A percentile compares a stretch with the other conserved stretches of the same genome.
Evolutionary conservation across 2,888 invertebrate species (phyloP).

Genomic region (Aphodius granarius): DNA sequence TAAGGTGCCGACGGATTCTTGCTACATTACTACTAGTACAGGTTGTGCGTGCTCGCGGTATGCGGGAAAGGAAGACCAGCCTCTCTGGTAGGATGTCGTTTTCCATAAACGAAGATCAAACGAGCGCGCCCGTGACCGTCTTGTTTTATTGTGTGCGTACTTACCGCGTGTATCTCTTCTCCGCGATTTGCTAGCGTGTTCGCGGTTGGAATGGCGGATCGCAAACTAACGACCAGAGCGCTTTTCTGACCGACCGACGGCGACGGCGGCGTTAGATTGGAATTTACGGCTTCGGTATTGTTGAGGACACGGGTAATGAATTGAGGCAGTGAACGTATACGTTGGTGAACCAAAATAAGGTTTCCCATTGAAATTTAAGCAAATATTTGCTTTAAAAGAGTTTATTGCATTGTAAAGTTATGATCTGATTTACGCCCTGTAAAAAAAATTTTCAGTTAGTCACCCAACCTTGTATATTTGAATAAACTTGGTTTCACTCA

Average conservation of each 20-base stretch:
- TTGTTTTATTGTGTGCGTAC: background rate
- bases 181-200: background rate
- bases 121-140: background rate
- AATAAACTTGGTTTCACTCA: no score
- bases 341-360: no score
- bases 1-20: background rate
- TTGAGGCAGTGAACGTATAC: background rate
- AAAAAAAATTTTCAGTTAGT: no score
- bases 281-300: background rate
- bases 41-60: background rate
- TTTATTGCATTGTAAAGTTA: no score
- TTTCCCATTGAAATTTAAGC: no score
- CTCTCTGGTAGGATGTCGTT: background rate
- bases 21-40: background rate
- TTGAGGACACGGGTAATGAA: background rate
- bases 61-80: background rate
- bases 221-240: background rate
- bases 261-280: background rate
- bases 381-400: no score
- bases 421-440: no score
- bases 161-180: background rate
- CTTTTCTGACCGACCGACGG: background rate
- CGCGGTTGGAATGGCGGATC: background rate
- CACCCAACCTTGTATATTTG: no score
- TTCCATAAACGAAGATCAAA: background rate